phyloP scores from a whole-genome alignment of 2,113 vertebrate species.

The Actinemys pallida region DNA sequence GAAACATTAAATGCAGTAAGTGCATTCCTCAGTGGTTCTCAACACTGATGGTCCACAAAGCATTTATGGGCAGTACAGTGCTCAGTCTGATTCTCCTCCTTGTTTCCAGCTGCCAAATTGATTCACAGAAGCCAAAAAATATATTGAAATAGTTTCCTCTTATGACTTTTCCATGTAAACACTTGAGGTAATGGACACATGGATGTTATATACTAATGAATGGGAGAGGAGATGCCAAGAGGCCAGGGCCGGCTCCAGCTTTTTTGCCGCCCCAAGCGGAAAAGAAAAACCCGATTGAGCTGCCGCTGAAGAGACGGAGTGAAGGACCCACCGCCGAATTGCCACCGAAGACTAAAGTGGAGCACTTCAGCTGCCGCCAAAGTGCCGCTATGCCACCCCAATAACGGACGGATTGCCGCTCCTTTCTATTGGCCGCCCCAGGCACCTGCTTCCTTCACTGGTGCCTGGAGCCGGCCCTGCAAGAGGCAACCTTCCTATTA shows the following conservation, averaged over 20 bases:
- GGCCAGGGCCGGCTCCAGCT: too few species aligned
- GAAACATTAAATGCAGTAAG: background rate
- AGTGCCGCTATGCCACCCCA: too few species aligned
- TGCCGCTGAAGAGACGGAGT: too few species aligned
- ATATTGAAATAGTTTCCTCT: background rate
- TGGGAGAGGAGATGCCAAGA: background rate
- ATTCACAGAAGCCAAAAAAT: background rate
- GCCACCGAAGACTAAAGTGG: too few species aligned
- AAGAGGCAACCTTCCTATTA: background rate
- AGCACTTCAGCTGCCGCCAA: too few species aligned
- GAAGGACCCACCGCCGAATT: too few species aligned
- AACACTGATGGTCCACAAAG: background rate
- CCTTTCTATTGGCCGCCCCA: too few species aligned
- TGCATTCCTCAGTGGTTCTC: background rate
- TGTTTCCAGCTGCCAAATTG: background rate
- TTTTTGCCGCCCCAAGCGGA: too few species aligned
- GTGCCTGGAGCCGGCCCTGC: too few species aligned
- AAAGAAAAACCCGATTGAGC: too few species aligned
- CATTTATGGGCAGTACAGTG: background rate
- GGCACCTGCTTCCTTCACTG: too few species aligned
- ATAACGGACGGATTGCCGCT: too few species aligned
- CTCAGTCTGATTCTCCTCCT: background rate
- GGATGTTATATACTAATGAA: background rate
- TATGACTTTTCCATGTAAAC: background rate
- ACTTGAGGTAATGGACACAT: rapidly evolving